These are phyloP conservation scores for Cacoxenus indagator DNA, from an alignment of 2,888 invertebrate species.

Conservation along the genomic window DNA sequence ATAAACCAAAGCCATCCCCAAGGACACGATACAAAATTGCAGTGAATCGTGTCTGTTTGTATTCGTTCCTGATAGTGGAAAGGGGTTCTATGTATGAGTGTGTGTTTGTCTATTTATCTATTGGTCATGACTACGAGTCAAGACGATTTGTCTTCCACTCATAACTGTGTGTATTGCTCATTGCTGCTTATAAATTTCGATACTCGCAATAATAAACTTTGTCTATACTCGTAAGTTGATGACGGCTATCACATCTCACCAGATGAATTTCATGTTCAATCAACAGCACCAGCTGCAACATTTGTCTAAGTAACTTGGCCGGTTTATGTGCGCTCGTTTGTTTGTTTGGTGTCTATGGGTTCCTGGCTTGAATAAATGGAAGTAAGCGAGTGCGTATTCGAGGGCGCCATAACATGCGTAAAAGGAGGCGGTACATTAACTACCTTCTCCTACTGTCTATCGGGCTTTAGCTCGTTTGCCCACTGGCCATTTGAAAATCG, in stretches of 20 bases:
- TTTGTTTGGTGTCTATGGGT: no score
- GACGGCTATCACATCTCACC: not conserved
- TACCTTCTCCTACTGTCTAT: no score
- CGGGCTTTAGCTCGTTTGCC: no score
- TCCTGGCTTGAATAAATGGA: no score
- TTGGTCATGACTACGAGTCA: not conserved
- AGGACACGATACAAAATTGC: no score
- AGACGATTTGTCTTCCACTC: not conserved
- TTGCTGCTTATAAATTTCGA: conserved; percentile 20
- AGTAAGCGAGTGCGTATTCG: no score
- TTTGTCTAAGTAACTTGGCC: not conserved
- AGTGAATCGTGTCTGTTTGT: not conserved
- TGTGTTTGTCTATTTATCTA: not conserved
- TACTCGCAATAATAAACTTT: conserved; percentile 25
- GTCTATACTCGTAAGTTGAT: not conserved
- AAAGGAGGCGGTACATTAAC: no score
- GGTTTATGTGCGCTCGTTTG: no score
- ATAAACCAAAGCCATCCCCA: not conserved
- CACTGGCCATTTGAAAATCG: no score
- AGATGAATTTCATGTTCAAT: not conserved
- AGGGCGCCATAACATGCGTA: no score
- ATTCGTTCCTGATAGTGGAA: not conserved
- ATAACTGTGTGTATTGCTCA: conserved; percentile 8
- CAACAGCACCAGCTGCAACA: not conserved
- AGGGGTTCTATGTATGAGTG: not conserved